Conservation (phyloP, 2,888 invertebrate species). For the Barypeithes pellucidus region DNA sequence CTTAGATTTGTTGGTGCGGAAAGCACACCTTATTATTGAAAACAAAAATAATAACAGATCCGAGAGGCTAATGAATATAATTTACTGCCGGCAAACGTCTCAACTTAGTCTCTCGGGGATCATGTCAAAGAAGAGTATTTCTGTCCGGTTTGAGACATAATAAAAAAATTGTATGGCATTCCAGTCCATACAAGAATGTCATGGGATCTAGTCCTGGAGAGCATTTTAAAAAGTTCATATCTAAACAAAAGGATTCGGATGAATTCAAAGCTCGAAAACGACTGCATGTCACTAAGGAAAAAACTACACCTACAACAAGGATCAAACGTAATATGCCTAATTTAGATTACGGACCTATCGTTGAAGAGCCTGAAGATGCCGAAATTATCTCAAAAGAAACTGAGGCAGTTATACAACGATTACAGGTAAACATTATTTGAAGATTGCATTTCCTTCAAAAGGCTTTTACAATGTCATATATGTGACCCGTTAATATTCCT, state of each 20-base stretch:
- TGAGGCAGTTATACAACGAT: not conserved
- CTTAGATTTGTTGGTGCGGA: constrained; percentile 40
- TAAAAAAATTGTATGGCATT: constrained; percentile 45
- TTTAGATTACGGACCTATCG: constrained; percentile 37
- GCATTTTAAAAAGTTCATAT: constrained; percentile 1
- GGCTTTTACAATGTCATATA: no score
- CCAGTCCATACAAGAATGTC: constrained; percentile 44
- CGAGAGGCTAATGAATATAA: constrained; percentile 51
- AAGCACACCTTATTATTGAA: constrained; percentile 48
- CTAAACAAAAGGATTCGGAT: not conserved
- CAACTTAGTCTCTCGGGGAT: constrained; percentile 53
- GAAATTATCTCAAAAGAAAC: not conserved
- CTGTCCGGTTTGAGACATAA: constrained; percentile 50
- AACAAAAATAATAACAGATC: constrained; percentile 54
- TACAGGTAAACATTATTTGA: constrained; percentile 3
- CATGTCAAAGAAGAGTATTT: constrained; percentile 46
- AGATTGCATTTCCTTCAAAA: no score
- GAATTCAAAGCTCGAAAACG: not conserved
- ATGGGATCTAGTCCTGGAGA: constrained; percentile 40
- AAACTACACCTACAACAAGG: not conserved
- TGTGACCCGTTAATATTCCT: no score
- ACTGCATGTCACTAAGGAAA: not conserved
- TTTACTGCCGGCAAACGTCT: constrained; percentile 54
- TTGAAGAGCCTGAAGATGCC: constrained; percentile 16
- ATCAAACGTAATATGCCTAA: not conserved